Conservation (phyloP, 2,113 vertebrate species). For the Rhinopomastus cyanomelas region DNA sequence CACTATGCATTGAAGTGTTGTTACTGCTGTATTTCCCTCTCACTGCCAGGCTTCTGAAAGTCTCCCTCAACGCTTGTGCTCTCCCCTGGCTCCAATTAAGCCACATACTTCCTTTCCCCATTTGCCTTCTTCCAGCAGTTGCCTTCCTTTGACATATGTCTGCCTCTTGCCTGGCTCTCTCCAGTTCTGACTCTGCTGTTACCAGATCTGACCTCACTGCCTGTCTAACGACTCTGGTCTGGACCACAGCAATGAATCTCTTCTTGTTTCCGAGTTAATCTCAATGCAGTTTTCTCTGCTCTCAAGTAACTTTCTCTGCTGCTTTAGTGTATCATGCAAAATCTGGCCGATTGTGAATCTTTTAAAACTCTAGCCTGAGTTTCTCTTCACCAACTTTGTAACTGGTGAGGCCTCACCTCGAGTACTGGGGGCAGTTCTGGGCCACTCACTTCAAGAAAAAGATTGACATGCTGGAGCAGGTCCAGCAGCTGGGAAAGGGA, state of each 20-base stretch:
- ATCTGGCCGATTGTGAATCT: not conserved
- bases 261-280: not conserved
- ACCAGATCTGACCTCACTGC: not conserved
- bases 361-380: not conserved
- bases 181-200: not conserved
- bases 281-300: not conserved
- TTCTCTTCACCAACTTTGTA: not conserved
- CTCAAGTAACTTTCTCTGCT: not conserved
- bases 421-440: no score
- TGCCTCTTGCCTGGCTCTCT: not conserved
- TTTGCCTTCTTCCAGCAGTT: not conserved
- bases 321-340: not conserved
- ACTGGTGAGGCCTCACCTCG: no score
- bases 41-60: not conserved
- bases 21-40: not conserved
- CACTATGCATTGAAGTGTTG: not conserved
- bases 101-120: conserved; percentile 30
- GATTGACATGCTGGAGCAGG: no score
- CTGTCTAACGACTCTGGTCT: not conserved
- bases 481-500: no score
- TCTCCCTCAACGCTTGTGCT: conserved; percentile 17
- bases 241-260: not conserved
- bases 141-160: not conserved
- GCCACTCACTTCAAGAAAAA: no score
- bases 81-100: not conserved